phyloP scores from a whole-genome alignment of 2,113 vertebrate species.

The Petrocephalus zakoni region DNA sequence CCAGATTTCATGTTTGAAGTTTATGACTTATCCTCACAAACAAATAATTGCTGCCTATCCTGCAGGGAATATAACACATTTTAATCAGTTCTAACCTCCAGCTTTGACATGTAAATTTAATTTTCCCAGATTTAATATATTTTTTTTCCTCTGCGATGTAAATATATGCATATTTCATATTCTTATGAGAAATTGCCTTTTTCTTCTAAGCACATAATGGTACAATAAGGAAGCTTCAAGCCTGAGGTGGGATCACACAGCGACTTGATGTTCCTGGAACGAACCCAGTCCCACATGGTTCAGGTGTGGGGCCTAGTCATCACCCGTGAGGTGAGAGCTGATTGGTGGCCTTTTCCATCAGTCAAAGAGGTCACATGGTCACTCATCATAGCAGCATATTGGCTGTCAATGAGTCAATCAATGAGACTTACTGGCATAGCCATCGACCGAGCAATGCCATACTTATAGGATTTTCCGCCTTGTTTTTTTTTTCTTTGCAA shows the following conservation, averaged over 20 bases:
- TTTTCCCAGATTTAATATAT: conserved; percentile 46
- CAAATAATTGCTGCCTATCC: conserved; percentile 51
- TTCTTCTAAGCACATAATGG: conserved; percentile 43
- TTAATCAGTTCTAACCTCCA: conserved; percentile 56
- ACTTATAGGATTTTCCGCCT: neutral
- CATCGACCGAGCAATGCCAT: neutral
- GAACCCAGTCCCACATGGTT: neutral
- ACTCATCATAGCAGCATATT: neutral
- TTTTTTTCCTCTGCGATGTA: conserved; percentile 36
- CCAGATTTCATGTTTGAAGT: conserved; percentile 48
- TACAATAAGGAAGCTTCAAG: conserved; percentile 32
- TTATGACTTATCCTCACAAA: conserved; percentile 54
- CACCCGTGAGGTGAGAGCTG: neutral
- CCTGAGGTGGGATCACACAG: conserved; percentile 20
- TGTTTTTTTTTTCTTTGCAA: neutral
- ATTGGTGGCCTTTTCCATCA: neutral
- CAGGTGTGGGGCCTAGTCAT: no score
- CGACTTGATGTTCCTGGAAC: neutral
- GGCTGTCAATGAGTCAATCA: neutral
- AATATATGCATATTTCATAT: conserved; percentile 53
- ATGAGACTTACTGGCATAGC: neutral
- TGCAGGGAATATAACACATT: conserved; percentile 39
- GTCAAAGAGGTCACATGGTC: neutral
- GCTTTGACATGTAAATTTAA: conserved; percentile 52
- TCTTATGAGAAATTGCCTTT: conserved; percentile 50